phyloP scores from a whole-genome alignment of 2,797 vertebrate genomes.

The Pseudomugil tenellus region DNA sequence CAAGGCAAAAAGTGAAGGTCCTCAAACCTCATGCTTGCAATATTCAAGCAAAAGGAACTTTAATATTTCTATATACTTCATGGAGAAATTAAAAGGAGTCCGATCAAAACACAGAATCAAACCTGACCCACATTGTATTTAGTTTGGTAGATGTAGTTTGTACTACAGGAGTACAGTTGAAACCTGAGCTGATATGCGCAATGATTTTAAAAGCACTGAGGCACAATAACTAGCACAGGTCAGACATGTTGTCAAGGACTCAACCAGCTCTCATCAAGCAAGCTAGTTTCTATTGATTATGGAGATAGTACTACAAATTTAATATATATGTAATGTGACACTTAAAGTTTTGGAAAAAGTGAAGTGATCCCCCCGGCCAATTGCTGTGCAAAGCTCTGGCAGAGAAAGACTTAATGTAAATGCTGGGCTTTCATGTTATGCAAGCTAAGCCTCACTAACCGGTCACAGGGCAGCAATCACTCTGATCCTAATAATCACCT shows the following conservation, averaged over 20 bases:
- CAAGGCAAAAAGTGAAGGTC: slow-evolving; percentile 64
- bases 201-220: slow-evolving; percentile 30
- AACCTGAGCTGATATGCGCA: slow-evolving; percentile 41
- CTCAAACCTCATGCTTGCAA: slow-evolving; percentile 42
- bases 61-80: slow-evolving; percentile 43
- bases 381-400: slow-evolving; percentile 25
- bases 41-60: slow-evolving; percentile 59
- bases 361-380: slow-evolving; percentile 19
- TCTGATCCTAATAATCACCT: slow-evolving; percentile 42
- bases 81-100: slow-evolving; percentile 20
- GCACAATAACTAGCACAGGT: slow-evolving; percentile 20
- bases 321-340: slow-evolving; percentile 3
- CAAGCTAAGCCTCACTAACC: slow-evolving; percentile 28
- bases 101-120: slow-evolving; percentile 15
- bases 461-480: slow-evolving; percentile 39
- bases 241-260: slow-evolving; percentile 15
- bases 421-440: slow-evolving; percentile 31
- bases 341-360: slow-evolving; percentile 4
- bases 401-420: slow-evolving; percentile 13
- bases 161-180: slow-evolving; percentile 18
- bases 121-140: slow-evolving; percentile 27
- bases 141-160: slow-evolving; percentile 22
- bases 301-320: slow-evolving; percentile 5
- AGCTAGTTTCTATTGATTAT: slow-evolving; percentile 11
- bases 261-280: slow-evolving; percentile 7